A percentile compares a stretch with the other conserved stretches of the same genome.
Conservation (phyloP, 53 echinoderm and acorn worm species). For the Antedon mediterranea region DNA sequence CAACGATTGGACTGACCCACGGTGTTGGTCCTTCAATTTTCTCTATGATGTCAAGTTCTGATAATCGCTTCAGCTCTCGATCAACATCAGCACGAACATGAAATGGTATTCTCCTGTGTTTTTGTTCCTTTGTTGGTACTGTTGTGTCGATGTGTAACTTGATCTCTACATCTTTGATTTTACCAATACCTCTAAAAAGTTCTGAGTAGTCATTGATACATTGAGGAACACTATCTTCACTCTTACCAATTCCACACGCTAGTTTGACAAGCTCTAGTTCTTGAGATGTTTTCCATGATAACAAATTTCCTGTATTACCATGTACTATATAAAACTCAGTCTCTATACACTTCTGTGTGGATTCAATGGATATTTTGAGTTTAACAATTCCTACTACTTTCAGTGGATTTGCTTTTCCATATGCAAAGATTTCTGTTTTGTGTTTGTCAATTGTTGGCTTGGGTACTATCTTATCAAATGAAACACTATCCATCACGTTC, state of each 20-base stretch:
- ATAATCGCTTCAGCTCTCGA: slow-evolving; percentile 19
- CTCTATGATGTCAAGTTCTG: slow-evolving; percentile 6
- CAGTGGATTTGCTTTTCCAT: background rate
- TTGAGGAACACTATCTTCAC: background rate
- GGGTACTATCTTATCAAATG: background rate
- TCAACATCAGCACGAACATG: slow-evolving; percentile 41
- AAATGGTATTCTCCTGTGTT: slow-evolving; percentile 35
- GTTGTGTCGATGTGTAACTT: slow-evolving; percentile 27
- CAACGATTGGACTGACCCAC: slow-evolving; percentile 7
- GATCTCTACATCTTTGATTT: slow-evolving; percentile 33
- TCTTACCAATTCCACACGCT: background rate
- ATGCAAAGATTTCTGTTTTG: slow-evolving; percentile 3
- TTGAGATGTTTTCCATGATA: slow-evolving; percentile 9
- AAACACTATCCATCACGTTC: background rate
- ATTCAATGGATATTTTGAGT: background rate
- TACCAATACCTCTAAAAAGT: slow-evolving; percentile 30
- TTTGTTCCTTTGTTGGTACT: slow-evolving; percentile 30
- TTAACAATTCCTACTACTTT: background rate
- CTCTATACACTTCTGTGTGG: background rate
- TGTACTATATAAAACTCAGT: background rate
- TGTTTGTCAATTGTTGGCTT: background rate
- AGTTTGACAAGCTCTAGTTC: background rate
- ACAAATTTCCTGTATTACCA: slow-evolving; percentile 8
- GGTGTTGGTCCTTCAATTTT: background rate
- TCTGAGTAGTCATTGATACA: background rate